Base-by-base conservation (phyloP, 2,888 invertebrate species). In the Biston betularia region DNA sequence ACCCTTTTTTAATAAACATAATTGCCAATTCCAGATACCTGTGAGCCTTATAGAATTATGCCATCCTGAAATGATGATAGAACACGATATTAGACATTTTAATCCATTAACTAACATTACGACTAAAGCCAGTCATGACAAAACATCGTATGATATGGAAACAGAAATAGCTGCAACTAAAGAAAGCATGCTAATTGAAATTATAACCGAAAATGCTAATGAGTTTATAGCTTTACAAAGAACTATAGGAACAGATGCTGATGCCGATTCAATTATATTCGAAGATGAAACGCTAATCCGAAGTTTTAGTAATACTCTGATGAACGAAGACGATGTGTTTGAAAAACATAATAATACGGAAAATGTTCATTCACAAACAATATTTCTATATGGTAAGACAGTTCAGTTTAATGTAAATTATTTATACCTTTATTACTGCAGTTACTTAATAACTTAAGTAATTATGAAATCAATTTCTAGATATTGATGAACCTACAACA, bases 401-500 rank as follows among this genome's bases (percentile, higher is more conserved):
- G 10, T 14, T 35, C 14, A 6, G 11, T 38, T 38, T 15, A 9
- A 53, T 38, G 9, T 38, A 35, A n/a, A 50, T 38, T n/a, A n/a
- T n/a, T n/a, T n/a, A n/a, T n/a, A 33, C 7, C 2, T 46, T 1
- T 14, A 5, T 34, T 34, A 35, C n/a, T 34, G 5, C 6, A 53
- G 2, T 34, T 8, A 34, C 34, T n/a, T 33, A n/a, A 50, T 6
- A 15, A 48, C 24, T 33, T 9, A 11, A 24, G 34, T 34, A 34
- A 11, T 6, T 35, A n/a, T 40, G 14, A 15, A 15, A 15, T 46
- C 15, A 15, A 12, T 11, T 33, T 84, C 55, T 80, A 93, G 93
- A 93, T 82, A 85, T 92, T 68, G 87, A 93, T 70, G 92, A 93
- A 80, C 93, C 93, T 3, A 90, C 89, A 68, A 93, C 93, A 63